These are phyloP conservation scores for Trisateles emortualis DNA, from an alignment of 2,888 invertebrate species.

Conservation along the genomic window DNA sequence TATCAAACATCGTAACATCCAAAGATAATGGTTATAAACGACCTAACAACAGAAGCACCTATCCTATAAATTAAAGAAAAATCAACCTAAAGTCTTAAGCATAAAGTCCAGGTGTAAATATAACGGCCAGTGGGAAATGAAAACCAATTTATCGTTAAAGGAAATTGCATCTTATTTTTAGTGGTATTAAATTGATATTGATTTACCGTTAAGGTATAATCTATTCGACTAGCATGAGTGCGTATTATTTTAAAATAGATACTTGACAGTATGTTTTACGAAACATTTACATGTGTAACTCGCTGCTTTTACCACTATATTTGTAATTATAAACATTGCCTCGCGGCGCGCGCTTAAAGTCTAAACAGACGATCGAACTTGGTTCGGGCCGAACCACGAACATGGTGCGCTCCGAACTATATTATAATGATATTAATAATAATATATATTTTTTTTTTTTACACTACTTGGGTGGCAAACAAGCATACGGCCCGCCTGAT, in stretches of 20 bases:
- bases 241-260: neutral
- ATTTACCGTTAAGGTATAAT: slow-evolving; percentile 13
- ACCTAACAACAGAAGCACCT: slow-evolving; percentile 46
- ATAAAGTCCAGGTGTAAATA: neutral
- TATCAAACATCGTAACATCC: slow-evolving; percentile 45
- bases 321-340: too few species aligned
- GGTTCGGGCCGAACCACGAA: too few species aligned
- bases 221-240: neutral
- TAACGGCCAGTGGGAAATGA: slow-evolving; percentile 34
- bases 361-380: too few species aligned
- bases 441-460: too few species aligned
- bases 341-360: too few species aligned
- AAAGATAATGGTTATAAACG: slow-evolving; percentile 60
- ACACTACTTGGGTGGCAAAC: too few species aligned
- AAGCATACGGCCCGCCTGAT: too few species aligned
- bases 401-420: too few species aligned
- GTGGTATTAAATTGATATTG: slow-evolving; percentile 34
- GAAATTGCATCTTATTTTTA: slow-evolving; percentile 41
- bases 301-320: too few species aligned
- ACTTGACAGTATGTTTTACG: too few species aligned
- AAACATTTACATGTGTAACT: too few species aligned
- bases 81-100: neutral
- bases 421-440: too few species aligned
- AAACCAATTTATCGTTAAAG: slow-evolving; percentile 29
- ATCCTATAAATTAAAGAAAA: slow-evolving; percentile 10